Conservation (phyloP, 2,888 invertebrate species). For the Dinocampus coccinellae region DNA sequence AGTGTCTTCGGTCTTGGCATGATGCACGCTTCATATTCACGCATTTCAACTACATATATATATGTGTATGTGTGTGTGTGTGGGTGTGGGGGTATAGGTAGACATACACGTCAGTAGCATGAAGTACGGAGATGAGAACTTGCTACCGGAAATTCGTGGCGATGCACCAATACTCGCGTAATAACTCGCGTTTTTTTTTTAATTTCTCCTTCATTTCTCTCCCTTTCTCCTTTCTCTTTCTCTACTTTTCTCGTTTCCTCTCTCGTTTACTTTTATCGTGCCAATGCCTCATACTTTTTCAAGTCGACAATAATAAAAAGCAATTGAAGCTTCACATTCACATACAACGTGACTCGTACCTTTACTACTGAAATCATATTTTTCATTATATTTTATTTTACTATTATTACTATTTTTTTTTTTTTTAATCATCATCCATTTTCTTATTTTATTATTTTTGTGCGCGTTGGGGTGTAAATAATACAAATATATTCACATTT, state of each 20-base stretch:
- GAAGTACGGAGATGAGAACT: slow-evolving; percentile 13
- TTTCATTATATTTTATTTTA: not conserved
- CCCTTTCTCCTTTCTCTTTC: not conserved
- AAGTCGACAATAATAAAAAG: slow-evolving; percentile 6
- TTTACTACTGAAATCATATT: not conserved
- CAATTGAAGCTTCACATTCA: slow-evolving; percentile 1
- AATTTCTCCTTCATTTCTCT: not conserved
- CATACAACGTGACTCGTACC: not conserved
- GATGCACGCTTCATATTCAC: not conserved
- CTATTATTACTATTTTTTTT: not conserved
- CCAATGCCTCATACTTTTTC: not conserved
- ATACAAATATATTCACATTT: no score
- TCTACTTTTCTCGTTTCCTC: not conserved
- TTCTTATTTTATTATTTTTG: not conserved
- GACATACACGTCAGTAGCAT: not conserved
- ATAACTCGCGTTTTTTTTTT: not conserved
- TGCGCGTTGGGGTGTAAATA: not conserved
- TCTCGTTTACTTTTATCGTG: not conserved
- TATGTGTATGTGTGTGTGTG: no score
- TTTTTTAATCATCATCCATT: not conserved
- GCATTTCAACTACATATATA: not conserved
- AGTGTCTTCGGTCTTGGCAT: not conserved
- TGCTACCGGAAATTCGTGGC: slow-evolving; percentile 4
- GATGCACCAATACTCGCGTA: not conserved
- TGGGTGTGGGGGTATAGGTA: no score